These are phyloP conservation scores for Catocala nupta DNA, from an alignment of 2,888 invertebrate species.

Conservation along the genomic window DNA sequence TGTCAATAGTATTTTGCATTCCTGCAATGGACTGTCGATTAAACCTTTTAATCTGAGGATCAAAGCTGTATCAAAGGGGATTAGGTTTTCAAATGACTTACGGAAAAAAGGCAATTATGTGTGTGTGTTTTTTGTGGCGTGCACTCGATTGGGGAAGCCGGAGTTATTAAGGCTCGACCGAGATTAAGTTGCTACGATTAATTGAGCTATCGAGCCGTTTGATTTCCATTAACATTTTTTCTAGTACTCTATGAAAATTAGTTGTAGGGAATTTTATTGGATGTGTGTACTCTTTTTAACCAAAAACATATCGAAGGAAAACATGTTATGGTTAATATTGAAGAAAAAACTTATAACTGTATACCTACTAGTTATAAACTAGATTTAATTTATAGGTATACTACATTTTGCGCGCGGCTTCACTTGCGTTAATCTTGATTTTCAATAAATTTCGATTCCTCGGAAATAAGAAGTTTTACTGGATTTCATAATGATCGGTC, in stretches of 20 bases:
- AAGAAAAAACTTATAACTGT: too few relatives aligned
- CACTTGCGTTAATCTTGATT: too few relatives aligned
- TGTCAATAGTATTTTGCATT: constrained; percentile 41
- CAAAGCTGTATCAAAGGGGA: constrained; percentile 13
- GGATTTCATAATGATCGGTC: too few relatives aligned
- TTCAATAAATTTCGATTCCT: too few relatives aligned
- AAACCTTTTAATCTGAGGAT: constrained; percentile 21
- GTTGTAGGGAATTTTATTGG: too few relatives aligned
- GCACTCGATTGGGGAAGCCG: constrained; percentile 11
- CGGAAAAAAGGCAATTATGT: constrained; percentile 40
- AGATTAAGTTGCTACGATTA: background rate
- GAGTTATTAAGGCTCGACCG: background rate
- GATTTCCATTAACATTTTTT: background rate
- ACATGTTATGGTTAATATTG: too few relatives aligned
- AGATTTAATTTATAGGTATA: too few relatives aligned
- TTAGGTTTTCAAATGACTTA: constrained; percentile 36
- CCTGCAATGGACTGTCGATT: constrained; percentile 4
- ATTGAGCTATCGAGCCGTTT: background rate
- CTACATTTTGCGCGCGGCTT: too few relatives aligned
- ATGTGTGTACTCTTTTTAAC: too few relatives aligned
- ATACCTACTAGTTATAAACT: too few relatives aligned
- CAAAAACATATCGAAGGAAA: too few relatives aligned
- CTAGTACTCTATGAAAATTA: background rate
- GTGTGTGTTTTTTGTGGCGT: constrained; percentile 40
- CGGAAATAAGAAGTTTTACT: too few relatives aligned